phyloP scores from a whole-genome alignment of 2,888 invertebrate genomes.

The Ophraella communa region DNA sequence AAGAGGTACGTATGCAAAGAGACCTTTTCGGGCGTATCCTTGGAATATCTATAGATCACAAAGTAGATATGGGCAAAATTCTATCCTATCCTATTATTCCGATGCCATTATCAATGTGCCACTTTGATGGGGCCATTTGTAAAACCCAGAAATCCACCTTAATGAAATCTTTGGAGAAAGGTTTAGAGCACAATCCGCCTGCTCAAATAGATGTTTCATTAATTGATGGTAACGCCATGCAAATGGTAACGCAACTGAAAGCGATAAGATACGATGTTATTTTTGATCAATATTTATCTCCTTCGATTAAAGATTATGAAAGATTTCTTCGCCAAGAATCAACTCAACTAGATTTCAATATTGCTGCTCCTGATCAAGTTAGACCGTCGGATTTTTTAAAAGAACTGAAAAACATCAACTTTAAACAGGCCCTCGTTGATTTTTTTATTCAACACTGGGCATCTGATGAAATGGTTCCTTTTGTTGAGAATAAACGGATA shows the following conservation, averaged over 20 bases:
- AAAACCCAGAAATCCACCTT: constrained; percentile 36
- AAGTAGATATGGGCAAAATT: constrained; percentile 36
- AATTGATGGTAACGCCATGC: constrained; percentile 43
- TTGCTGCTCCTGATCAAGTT: constrained; percentile 44
- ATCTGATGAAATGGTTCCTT: neutral
- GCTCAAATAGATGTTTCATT: constrained; percentile 35
- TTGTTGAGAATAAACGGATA: neutral
- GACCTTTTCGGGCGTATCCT: constrained; percentile 23
- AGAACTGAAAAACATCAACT: neutral
- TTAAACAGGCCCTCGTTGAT: neutral
- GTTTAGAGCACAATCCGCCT: constrained; percentile 31
- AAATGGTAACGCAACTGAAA: constrained; percentile 40
- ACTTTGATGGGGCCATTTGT: constrained; percentile 40
- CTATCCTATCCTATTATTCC: constrained; percentile 47
- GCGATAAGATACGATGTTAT: constrained; percentile 39
- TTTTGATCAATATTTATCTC: constrained; percentile 18
- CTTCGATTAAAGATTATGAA: neutral
- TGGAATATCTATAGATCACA: constrained; percentile 29
- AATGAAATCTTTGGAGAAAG: constrained; percentile 37
- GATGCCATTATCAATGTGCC: constrained; percentile 46
- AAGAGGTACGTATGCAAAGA: constrained; percentile 12
- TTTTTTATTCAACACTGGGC: neutral
- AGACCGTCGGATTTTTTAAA: neutral
- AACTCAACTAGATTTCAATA: constrained; percentile 38
- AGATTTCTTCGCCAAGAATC: constrained; percentile 23